Evolutionary conservation across 2,113 vertebrate species (phyloP), one percentile per base, ranked within the genome.

Genomic region (Eulemur rufifrons): DNA sequence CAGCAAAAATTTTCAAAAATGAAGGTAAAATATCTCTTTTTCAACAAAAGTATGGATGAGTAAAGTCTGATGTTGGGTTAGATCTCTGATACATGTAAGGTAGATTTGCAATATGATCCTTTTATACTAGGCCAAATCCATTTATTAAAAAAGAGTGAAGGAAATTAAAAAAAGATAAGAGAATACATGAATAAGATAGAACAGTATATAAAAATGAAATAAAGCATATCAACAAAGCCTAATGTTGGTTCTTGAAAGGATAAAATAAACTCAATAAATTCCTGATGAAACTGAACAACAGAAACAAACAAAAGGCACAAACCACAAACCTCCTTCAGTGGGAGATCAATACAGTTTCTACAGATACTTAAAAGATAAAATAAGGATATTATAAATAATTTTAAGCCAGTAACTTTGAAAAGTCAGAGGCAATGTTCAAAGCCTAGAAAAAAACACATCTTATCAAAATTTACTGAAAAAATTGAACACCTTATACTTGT

Each of bases 141-240:
- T 77, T 37, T n/a, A 87, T 83, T 83, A 52, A 81, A 71, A 32
- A 66, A 59, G 34, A 85, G 29, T 32, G 2, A 95, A 84, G 42
- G 27, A 81, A 61, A 82, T 89, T 64, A 56, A 37, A 69, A 63
- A 94, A 87, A 88, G 81, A 76, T 71, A 88, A 83, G 59, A 77
- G 10, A 69, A 71, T 88, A 77, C 69, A 25, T 69, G 50, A 66
- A n/a, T 68, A 87, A 37, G n/a, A 32, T 32, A 34, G 32, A 83
- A 56, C 87, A 18, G 17, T 20, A 54, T 54, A 71, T 42, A 76
- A 83, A 69, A 54, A 69, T 45, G 4, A 71, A 91, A 47, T 69
- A 77, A 88, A 71, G 50, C 42, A 42, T 8, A 68, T 23, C 42
- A 23, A 88, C 23, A 84, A 63, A 71, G 32, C 14, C n/a, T 71